These are phyloP conservation scores for Synchiropus splendidus DNA, from an alignment of 2,113 vertebrate species.

Conservation along the genomic window DNA sequence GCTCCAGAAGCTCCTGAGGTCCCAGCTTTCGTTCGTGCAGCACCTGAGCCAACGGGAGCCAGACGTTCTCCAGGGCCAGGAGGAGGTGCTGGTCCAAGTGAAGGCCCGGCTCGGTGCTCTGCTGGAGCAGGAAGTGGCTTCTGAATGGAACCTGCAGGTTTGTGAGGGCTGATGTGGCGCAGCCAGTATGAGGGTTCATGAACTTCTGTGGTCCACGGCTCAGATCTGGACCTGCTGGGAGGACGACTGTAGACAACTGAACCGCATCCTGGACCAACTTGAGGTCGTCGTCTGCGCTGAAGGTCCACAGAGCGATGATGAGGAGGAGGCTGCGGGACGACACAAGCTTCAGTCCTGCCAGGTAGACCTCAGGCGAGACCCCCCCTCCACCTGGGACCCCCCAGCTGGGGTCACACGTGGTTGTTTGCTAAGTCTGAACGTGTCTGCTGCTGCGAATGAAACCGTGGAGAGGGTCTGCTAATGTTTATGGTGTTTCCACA, in stretches of 20 bases:
- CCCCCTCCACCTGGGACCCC: too few relatives aligned
- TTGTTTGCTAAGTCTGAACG: too few relatives aligned
- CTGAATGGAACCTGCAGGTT: constrained; percentile 75
- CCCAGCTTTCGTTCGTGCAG: constrained; percentile 62
- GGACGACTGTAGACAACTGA: constrained; percentile 55
- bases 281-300: constrained; percentile 60
- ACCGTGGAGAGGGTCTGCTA: too few relatives aligned
- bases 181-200: constrained; percentile 3
- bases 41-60: constrained; percentile 55
- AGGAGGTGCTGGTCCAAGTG: constrained; percentile 59
- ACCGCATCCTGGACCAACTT: constrained; percentile 69
- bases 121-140: constrained; percentile 65
- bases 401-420: too few relatives aligned
- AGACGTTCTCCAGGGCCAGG: constrained; percentile 52
- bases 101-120: constrained; percentile 59
- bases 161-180: constrained; percentile 7
- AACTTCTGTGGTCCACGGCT: constrained; percentile 5
- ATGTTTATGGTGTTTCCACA: too few relatives aligned
- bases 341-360: constrained; percentile 69
- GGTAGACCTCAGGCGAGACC: too few relatives aligned
- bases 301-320: constrained; percentile 35
- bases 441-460: too few relatives aligned
- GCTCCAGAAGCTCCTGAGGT: constrained; percentile 71
- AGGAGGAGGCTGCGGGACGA: constrained; percentile 52
- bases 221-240: constrained; percentile 81